Evolutionary conservation across 1,140 invertebrate species (phyloP).

Genomic region (Palaemon carinicauda): DNA sequence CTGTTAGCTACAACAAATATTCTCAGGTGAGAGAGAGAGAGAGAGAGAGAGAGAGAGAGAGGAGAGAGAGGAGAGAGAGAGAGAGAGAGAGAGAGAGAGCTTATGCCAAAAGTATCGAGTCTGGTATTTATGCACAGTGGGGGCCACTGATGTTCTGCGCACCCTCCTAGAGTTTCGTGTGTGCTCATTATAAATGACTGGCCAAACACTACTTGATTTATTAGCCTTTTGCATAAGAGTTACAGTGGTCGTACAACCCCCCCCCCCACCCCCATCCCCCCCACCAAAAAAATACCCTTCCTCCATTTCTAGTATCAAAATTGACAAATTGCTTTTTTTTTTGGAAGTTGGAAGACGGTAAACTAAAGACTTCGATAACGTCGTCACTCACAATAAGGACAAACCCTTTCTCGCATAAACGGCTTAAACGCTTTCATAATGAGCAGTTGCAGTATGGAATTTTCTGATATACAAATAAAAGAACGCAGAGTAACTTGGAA

Average conservation of each 20-base stretch:
- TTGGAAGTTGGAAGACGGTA: neutral
- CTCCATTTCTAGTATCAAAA: neutral
- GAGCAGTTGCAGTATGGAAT: too few relatives aligned
- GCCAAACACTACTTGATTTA: conserved; percentile 20
- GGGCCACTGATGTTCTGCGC: neutral
- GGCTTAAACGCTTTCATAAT: too few relatives aligned
- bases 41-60: neutral
- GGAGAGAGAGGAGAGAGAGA: neutral
- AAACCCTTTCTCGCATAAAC: too few relatives aligned
- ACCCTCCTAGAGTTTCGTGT: neutral
- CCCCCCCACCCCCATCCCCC: neutral
- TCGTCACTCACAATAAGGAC: too few relatives aligned
- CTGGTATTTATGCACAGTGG: neutral
- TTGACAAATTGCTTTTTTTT: neutral
- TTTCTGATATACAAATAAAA: too few relatives aligned
- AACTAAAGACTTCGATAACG: too few relatives aligned
- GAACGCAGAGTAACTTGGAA: too few relatives aligned
- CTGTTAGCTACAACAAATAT: neutral
- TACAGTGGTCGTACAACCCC: neutral
- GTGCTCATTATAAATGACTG: conserved; percentile 26
- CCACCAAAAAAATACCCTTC: neutral
- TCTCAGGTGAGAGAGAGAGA: neutral
- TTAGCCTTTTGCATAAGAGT: conserved; percentile 6
- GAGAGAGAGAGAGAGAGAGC: neutral
- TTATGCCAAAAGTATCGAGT: neutral